Percentiles rank a stretch among this genome's conserved stretches.
Evolutionary conservation across 92 coral and sea anemone species (phyloP).

Genomic region (Phenganax marumi): DNA sequence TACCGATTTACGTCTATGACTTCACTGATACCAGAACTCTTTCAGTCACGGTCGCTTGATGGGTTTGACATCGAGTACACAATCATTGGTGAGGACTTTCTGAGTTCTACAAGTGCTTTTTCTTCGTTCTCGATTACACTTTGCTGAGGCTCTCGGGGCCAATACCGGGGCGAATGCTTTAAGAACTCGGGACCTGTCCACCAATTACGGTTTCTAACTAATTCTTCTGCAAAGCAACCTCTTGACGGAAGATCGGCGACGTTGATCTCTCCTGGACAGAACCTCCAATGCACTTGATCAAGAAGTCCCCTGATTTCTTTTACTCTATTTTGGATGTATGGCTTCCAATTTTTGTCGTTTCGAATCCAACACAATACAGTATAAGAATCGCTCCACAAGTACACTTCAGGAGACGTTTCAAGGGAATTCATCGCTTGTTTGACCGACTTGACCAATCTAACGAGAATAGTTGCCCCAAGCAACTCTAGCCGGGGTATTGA

Average conservation of each 20-base stretch:
- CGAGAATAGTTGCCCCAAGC: conserved; percentile 21
- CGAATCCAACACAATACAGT: conserved; percentile 16
- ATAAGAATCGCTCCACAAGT: conserved; percentile 24
- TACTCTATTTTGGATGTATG: conserved; percentile 14
- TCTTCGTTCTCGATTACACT: neutral
- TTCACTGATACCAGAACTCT: neutral
- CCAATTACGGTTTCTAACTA: neutral
- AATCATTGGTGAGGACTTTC: neutral
- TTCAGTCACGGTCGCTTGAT: neutral
- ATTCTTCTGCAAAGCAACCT: neutral
- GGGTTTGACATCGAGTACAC: conserved; percentile 2
- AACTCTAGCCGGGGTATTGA: conserved; percentile 26
- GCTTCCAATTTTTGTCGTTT: conserved; percentile 17
- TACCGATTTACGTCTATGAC: neutral
- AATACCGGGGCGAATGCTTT: neutral
- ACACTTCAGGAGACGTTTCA: conserved; percentile 7
- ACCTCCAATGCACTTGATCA: conserved; percentile 8
- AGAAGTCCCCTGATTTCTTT: conserved; percentile 15
- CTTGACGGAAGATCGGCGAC: conserved; percentile 19
- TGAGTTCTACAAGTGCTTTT: neutral
- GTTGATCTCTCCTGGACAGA: conserved; percentile 25
- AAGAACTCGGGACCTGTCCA: neutral
- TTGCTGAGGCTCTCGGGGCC: neutral
- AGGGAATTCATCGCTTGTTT: conserved; percentile 19
- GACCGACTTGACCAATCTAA: conserved; percentile 26